These are phyloP conservation scores for Pteria penguin DNA, from an alignment of 2,888 invertebrate genomes.

Conservation along the genomic window DNA sequence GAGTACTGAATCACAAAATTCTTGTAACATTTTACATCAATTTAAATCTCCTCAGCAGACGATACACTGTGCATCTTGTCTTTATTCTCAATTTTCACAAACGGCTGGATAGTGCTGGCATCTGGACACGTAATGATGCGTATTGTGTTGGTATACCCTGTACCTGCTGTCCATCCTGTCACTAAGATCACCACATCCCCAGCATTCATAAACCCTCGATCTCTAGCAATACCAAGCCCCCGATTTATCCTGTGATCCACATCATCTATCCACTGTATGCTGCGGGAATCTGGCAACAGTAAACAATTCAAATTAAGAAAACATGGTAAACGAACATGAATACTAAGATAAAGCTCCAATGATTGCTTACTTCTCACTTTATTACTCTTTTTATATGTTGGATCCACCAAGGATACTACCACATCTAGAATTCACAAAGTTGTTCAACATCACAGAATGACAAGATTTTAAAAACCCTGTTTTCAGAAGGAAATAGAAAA, in stretches of 20 bases:
- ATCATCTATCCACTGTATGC: conserved; percentile 66
- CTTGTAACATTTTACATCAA: too few relatives aligned
- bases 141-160: conserved; percentile 97
- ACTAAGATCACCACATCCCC: conserved; percentile 95
- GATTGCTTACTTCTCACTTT: too few relatives aligned
- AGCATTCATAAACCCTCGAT: conserved; percentile 89
- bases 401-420: too few relatives aligned
- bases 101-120: conserved; percentile 33
- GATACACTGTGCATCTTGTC: too few relatives aligned
- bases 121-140: conserved; percentile 86
- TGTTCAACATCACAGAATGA: too few relatives aligned
- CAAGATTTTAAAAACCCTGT: too few relatives aligned
- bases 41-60: too few relatives aligned
- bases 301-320: neutral
- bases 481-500: too few relatives aligned
- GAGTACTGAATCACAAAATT: too few relatives aligned
- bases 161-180: conserved; percentile 97
- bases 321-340: neutral
- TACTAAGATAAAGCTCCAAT: neutral
- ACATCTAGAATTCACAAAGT: too few relatives aligned
- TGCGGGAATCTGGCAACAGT: conserved; percentile 45
- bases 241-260: conserved; percentile 64
- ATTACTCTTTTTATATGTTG: too few relatives aligned
- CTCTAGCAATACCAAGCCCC: conserved; percentile 86
- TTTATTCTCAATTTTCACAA: conserved; percentile 16